Percentiles rank a stretch among this genome's conserved stretches.
Conservation (phyloP, 2,888 invertebrate genomes). For the Amorpha juglandis region DNA sequence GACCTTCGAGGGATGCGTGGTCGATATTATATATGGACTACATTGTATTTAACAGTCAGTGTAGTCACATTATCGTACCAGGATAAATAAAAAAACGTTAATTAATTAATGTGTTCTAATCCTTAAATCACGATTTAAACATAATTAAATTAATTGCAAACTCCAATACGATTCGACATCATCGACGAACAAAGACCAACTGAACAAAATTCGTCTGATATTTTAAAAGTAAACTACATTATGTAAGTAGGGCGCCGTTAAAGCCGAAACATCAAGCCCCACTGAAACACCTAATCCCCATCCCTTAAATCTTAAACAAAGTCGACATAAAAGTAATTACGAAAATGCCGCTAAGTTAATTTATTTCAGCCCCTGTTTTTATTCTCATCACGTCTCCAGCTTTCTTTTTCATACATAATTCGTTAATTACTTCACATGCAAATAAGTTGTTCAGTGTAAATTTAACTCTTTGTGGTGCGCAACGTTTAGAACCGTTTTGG, state of each 20-base stretch:
- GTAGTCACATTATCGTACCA: too few species aligned
- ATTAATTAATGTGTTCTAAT: too few species aligned
- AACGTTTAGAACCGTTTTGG: conserved; percentile 31
- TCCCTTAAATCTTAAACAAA: conserved; percentile 32
- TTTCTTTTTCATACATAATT: conserved; percentile 55
- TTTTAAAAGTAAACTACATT: background rate
- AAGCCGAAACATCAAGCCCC: conserved; percentile 10
- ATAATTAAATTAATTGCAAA: too few species aligned
- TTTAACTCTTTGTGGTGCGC: conserved; percentile 42
- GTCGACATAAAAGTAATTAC: conserved; percentile 58
- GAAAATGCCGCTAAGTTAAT: conserved; percentile 60
- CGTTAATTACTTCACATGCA: conserved; percentile 54
- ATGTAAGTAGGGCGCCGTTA: conserved; percentile 17
- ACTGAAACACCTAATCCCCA: conserved; percentile 17
- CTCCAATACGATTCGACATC: too few species aligned
- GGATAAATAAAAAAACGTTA: too few species aligned
- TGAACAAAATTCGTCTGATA: too few species aligned
- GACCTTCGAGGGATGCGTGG: too few species aligned
- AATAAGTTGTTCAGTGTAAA: conserved; percentile 45
- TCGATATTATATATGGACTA: too few species aligned
- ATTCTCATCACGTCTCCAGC: conserved; percentile 63
- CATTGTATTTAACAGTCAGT: too few species aligned
- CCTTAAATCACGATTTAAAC: too few species aligned
- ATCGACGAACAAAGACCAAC: too few species aligned
- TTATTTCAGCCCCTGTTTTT: conserved; percentile 53